These are phyloP conservation scores for Galerucella pusilla DNA, from an alignment of 2,888 invertebrate species.

Conservation along the genomic window DNA sequence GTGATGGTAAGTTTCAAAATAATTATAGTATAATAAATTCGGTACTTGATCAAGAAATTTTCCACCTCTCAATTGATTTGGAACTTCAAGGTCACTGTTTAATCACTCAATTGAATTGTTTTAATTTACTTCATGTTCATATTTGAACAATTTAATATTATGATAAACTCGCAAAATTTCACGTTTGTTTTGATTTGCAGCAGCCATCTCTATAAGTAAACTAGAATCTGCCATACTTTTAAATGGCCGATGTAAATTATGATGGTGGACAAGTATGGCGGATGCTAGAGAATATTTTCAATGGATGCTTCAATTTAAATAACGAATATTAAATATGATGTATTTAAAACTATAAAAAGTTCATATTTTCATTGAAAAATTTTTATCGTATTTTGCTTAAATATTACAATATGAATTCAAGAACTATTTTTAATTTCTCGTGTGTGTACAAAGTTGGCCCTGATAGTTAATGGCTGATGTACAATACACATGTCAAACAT, in stretches of 20 bases:
- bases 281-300: constrained; percentile 8
- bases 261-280: constrained; percentile 54
- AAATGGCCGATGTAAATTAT: constrained; percentile 58
- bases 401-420: too few species aligned
- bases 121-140: constrained; percentile 10
- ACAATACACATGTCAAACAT: too few species aligned
- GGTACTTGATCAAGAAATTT: constrained; percentile 34
- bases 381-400: too few species aligned
- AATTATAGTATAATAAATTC: constrained; percentile 10
- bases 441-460: too few species aligned
- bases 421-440: too few species aligned
- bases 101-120: constrained; percentile 22
- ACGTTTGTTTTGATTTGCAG: constrained; percentile 55
- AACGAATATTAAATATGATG: background rate
- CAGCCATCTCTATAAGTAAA: constrained; percentile 57
- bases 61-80: constrained; percentile 43
- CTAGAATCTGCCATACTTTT: constrained; percentile 60
- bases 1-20: constrained; percentile 75
- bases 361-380: constrained; percentile 45
- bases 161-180: constrained; percentile 9
- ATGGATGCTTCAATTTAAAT: background rate
- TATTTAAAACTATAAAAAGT: background rate
- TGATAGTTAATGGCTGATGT: too few species aligned
- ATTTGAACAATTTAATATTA: too few species aligned
- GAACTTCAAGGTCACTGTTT: constrained; percentile 51